phyloP scores from a whole-genome alignment of 2,113 vertebrate genomes.

The Myxocyprinus asiaticus region DNA sequence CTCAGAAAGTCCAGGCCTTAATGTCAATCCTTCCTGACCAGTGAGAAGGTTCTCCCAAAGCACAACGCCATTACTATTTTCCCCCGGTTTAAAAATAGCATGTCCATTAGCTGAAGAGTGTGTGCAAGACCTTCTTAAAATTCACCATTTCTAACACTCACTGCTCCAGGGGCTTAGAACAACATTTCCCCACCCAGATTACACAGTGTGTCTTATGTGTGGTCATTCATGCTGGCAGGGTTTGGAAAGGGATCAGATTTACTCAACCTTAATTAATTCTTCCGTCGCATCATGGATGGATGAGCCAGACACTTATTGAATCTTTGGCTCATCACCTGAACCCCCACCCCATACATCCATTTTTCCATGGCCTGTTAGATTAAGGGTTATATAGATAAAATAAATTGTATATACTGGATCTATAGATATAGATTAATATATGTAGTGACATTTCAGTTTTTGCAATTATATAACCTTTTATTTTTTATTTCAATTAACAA shows the following conservation, averaged over 20 bases:
- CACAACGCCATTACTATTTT: slow-evolving; percentile 25
- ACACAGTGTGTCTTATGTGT: slow-evolving; percentile 51
- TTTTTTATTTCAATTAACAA: no score
- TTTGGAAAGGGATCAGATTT: slow-evolving; percentile 50
- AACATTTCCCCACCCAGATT: slow-evolving; percentile 47
- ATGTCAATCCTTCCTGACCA: not conserved
- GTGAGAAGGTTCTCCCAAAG: not conserved
- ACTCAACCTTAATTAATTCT: slow-evolving; percentile 49
- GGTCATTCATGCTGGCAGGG: slow-evolving; percentile 46
- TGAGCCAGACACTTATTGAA: slow-evolving; percentile 4
- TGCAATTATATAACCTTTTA: no score
- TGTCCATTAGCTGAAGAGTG: slow-evolving; percentile 13
- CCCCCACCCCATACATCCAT: not conserved
- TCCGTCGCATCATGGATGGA: slow-evolving; percentile 36
- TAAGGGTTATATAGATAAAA: no score
- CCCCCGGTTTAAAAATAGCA: slow-evolving; percentile 37
- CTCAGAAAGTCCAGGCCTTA: not conserved
- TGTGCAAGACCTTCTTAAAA: slow-evolving; percentile 47
- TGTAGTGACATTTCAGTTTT: no score
- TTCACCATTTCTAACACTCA: slow-evolving; percentile 36
- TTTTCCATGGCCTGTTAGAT: not conserved
- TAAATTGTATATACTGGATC: no score
- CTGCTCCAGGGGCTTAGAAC: slow-evolving; percentile 38
- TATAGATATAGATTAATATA: no score
- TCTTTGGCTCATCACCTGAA: slow-evolving; percentile 26